A percentile compares a stretch with the other conserved stretches of the same genome.
phyloP scores from a whole-genome alignment of 2,797 vertebrate species.

The Poecilia gillii region DNA sequence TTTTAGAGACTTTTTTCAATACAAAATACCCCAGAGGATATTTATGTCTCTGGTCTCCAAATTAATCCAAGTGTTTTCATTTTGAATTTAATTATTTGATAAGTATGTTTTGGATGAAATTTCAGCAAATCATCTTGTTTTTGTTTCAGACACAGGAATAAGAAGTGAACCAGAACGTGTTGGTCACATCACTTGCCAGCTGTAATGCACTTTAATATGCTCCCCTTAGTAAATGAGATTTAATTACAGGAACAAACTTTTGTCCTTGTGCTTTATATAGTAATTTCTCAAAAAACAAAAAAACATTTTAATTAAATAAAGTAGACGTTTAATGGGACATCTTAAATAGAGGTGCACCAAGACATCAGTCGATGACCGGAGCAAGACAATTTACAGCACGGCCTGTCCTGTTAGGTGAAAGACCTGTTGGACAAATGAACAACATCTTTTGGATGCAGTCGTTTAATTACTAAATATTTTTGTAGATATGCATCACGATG shows the following conservation, averaged over 20 bases:
- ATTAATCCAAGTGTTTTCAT: not conserved
- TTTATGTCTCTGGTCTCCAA: not conserved
- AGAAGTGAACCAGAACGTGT: not conserved
- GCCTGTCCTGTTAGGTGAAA: not conserved
- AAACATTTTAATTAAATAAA: not conserved
- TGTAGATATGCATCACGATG: not conserved
- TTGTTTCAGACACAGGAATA: not conserved
- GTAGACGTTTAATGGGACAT: not conserved
- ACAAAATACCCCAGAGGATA: not conserved
- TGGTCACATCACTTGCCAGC: not conserved
- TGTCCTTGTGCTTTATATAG: not conserved
- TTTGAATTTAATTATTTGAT: not conserved
- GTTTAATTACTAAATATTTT: not conserved
- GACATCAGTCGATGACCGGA: not conserved
- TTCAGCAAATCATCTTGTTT: not conserved
- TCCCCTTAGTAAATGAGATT: not conserved
- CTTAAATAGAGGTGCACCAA: not conserved
- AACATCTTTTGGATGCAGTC: not conserved
- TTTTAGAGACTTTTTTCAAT: not conserved
- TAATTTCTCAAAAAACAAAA: not conserved
- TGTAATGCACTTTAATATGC: not conserved
- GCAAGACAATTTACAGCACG: not conserved
- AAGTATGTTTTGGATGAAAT: not conserved
- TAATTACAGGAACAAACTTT: not conserved
- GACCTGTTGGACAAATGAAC: not conserved